A percentile compares a stretch with the other conserved stretches of the same genome.
phyloP scores from a whole-genome alignment of 2,797 vertebrate genomes.

The Pipistrellus pygmaeus region DNA sequence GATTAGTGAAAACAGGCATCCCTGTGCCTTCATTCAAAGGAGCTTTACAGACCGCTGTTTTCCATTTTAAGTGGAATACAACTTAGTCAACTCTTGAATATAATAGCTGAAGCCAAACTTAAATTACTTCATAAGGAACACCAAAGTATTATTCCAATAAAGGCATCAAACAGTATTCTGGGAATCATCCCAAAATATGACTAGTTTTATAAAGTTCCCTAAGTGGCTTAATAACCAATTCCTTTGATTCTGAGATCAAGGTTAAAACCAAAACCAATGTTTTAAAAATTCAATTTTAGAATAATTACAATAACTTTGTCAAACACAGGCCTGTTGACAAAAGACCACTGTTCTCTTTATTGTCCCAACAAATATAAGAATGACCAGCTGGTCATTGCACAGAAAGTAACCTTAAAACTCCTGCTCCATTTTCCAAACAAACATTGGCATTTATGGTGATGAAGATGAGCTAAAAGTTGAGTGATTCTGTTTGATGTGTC shows the following conservation, averaged over 20 bases:
- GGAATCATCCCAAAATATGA: background rate
- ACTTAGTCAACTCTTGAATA: background rate
- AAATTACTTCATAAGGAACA: constrained; percentile 46
- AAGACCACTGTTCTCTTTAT: background rate
- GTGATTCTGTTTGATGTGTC: background rate
- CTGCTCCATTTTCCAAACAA: constrained; percentile 41
- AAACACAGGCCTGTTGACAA: constrained; percentile 28
- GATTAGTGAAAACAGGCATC: background rate
- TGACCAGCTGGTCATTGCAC: background rate
- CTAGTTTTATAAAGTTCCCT: constrained; percentile 29
- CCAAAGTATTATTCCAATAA: constrained; percentile 15
- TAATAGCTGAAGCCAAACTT: background rate
- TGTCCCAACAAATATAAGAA: constrained; percentile 27
- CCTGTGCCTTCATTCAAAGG: background rate
- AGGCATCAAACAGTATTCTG: background rate
- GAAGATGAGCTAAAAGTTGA: background rate
- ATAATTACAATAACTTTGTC: background rate
- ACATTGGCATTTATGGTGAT: background rate
- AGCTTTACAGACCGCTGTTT: background rate
- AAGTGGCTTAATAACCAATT: background rate
- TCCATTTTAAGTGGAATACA: background rate
- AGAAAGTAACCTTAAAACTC: constrained; percentile 3
- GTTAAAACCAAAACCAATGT: constrained; percentile 24
- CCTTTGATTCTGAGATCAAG: constrained; percentile 10
- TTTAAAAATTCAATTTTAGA: constrained; percentile 1